Evolutionary conservation across 2,797 vertebrate species (phyloP).

Genomic region (Chiroxiphia lanceolata): DNA sequence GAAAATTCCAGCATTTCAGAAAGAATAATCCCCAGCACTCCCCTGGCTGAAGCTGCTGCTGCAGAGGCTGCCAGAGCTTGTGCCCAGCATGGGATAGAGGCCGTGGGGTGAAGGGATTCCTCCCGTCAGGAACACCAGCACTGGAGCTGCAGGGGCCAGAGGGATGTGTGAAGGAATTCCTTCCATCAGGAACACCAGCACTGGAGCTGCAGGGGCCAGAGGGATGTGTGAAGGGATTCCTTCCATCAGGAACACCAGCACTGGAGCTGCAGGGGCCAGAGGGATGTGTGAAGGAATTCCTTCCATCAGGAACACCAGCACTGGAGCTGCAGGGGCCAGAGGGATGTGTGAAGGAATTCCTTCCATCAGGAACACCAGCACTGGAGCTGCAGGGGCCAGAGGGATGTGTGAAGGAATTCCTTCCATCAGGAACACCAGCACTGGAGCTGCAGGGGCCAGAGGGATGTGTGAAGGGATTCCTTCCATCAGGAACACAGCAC

Average conservation of each 20-base stretch:
- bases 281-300: not conserved
- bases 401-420: not conserved
- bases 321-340: not conserved
- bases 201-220: not conserved
- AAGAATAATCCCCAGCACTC: not conserved
- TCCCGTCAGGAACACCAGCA: rapidly evolving
- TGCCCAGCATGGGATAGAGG: not conserved
- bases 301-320: rapidly evolving
- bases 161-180: not conserved
- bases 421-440: rapidly evolving
- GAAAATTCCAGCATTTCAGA: not conserved
- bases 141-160: not conserved
- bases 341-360: not conserved
- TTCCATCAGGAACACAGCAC: rapidly evolving
- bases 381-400: not conserved
- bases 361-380: rapidly evolving
- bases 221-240: not conserved
- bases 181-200: rapidly evolving
- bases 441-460: not conserved
- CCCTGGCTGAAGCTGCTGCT: too few species aligned
- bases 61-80: not conserved
- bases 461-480: not conserved
- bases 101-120: not conserved
- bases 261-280: not conserved
- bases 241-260: rapidly evolving